Conservation (phyloP, 2,888 invertebrate genomes). For the Globia sparganii region DNA sequence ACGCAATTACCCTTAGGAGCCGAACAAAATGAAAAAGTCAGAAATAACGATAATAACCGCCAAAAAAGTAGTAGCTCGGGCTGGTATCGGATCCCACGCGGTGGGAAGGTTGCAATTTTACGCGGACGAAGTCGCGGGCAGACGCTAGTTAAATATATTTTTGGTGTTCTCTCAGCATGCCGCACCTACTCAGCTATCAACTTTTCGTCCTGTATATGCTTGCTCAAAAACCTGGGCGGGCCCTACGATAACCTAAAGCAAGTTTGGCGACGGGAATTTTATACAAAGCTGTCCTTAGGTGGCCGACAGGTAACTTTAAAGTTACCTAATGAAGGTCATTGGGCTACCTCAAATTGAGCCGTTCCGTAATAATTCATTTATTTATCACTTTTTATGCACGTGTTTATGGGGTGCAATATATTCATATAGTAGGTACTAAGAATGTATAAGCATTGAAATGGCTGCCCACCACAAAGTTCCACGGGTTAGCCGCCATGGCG, state of each 20-base stretch:
- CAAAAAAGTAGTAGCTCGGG: too few relatives aligned
- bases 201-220: background rate
- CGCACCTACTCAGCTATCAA: background rate
- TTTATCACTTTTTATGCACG: background rate
- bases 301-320: background rate
- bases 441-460: background rate
- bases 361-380: background rate
- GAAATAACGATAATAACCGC: too few relatives aligned
- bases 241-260: background rate
- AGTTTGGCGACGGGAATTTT: background rate
- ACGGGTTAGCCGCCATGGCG: constrained; percentile 94
- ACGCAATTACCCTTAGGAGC: too few relatives aligned
- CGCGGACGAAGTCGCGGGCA: too few relatives aligned
- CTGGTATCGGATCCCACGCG: too few relatives aligned
- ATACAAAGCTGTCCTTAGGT: background rate
- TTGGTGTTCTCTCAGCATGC: background rate
- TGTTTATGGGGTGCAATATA: background rate
- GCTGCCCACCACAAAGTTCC: constrained; percentile 91
- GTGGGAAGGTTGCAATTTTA: too few relatives aligned
- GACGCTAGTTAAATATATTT: background rate
- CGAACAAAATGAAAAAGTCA: too few relatives aligned
- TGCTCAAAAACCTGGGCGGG: background rate
- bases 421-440: background rate
- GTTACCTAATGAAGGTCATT: background rate
- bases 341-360: background rate